A percentile compares a stretch with the other conserved stretches of the same genome.
These are phyloP conservation scores for Mactromeris polynyma DNA, from an alignment of 2,888 invertebrate species.

Conservation along the genomic window DNA sequence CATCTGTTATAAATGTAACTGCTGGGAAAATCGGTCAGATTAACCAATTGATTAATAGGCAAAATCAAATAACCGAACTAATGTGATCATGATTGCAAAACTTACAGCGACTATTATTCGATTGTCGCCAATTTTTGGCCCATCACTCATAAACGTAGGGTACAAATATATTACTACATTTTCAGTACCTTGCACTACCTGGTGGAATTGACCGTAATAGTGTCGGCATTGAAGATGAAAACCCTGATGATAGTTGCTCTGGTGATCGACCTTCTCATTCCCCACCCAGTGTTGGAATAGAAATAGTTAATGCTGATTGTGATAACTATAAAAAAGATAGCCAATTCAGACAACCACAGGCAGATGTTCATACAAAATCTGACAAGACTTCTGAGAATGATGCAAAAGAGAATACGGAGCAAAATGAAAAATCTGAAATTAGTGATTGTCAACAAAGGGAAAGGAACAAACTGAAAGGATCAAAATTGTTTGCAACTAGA, in stretches of 20 bases:
- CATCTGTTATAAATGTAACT: no score
- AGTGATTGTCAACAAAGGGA: background rate
- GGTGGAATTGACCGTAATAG: conserved; percentile 51
- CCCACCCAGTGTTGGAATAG: conserved; percentile 32
- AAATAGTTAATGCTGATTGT: conserved; percentile 23
- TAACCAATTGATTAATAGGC: no score
- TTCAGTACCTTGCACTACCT: conserved; percentile 57
- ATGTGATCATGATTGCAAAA: no score
- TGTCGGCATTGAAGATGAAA: background rate
- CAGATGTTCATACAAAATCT: background rate
- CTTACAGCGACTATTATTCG: no score
- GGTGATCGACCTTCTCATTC: conserved; percentile 1
- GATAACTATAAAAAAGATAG: background rate
- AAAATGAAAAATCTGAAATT: background rate
- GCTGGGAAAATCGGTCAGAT: no score
- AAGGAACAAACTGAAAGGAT: background rate
- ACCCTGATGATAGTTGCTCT: conserved; percentile 29
- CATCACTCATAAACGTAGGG: background rate
- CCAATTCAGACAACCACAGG: background rate
- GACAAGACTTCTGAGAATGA: background rate
- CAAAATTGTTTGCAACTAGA: no score
- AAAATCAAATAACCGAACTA: no score
- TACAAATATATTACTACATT: background rate
- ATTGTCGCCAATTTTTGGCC: no score
- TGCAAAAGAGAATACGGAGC: background rate